Conservation (phyloP, 2,113 vertebrate genomes). For the Cyprinus carpio region DNA sequence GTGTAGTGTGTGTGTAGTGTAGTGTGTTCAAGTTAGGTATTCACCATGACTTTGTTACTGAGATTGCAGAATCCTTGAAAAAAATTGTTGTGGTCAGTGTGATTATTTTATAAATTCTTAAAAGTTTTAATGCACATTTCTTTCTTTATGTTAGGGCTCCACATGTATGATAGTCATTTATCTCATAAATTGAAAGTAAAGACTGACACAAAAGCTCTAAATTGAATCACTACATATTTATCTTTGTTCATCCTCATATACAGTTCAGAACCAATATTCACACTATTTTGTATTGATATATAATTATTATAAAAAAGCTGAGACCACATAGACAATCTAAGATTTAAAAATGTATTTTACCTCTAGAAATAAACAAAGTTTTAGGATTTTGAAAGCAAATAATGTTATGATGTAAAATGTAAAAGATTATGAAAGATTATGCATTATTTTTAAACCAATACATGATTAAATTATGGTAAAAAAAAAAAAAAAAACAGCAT, state of each 20-base stretch:
- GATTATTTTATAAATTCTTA: neutral
- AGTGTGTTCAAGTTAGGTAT: neutral
- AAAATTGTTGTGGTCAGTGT: neutral
- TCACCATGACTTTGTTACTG: neutral
- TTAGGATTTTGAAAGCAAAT: neutral
- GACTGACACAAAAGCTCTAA: neutral
- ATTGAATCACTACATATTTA: neutral
- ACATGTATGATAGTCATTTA: neutral
- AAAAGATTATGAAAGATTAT: neutral
- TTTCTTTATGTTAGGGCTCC: neutral
- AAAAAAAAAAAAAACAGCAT: neutral
- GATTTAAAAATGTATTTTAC: neutral
- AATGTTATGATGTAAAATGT: neutral
- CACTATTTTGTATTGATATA: neutral
- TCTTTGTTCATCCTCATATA: neutral
- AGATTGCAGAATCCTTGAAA: neutral
- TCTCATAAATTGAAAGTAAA: too few species aligned
- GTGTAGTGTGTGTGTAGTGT: too few species aligned
- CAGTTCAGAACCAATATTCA: neutral
- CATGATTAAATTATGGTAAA: neutral
- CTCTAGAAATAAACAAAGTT: neutral
- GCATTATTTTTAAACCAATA: neutral
- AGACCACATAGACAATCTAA: neutral
- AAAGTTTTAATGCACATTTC: neutral
- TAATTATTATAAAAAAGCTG: neutral